Percentiles rank a stretch among this genome's conserved stretches.
phyloP scores from a whole-genome alignment of 2,797 vertebrate species.

The Eulemur albifrons region DNA sequence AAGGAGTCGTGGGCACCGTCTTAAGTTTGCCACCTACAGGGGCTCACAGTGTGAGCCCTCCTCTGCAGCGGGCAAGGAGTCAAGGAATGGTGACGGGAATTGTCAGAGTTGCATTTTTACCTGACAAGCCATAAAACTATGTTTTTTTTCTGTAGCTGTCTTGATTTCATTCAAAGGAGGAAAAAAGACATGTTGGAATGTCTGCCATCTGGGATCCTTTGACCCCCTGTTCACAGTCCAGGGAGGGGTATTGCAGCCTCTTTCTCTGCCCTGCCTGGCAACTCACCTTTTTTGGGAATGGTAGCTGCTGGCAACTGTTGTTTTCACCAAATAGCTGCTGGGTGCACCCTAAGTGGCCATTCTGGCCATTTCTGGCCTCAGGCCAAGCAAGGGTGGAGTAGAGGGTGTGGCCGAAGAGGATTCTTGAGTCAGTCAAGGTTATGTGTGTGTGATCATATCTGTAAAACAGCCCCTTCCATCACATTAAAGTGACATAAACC shows the following conservation, averaged over 20 bases:
- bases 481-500: accelerated
- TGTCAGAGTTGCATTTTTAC: neutral
- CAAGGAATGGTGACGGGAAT: neutral
- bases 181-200: neutral
- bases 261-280: neutral
- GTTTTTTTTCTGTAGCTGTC: neutral
- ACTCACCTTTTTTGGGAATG: neutral
- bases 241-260: accelerated
- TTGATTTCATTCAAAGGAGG: neutral
- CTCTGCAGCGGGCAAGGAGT: neutral
- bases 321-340: neutral
- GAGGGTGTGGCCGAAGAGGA: neutral
- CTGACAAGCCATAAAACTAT: too few species aligned
- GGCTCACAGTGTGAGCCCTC: accelerated
- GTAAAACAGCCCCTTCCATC: neutral
- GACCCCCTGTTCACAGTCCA: neutral
- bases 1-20: neutral
- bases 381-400: neutral
- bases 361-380: neutral
- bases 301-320: neutral
- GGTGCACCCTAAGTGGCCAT: neutral
- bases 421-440: neutral
- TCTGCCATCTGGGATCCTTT: neutral
- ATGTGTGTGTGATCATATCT: neutral
- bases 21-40: neutral